These are phyloP conservation scores for Notolabrus celidotus DNA, from an alignment of 2,797 vertebrate genomes.

Conservation along the genomic window DNA sequence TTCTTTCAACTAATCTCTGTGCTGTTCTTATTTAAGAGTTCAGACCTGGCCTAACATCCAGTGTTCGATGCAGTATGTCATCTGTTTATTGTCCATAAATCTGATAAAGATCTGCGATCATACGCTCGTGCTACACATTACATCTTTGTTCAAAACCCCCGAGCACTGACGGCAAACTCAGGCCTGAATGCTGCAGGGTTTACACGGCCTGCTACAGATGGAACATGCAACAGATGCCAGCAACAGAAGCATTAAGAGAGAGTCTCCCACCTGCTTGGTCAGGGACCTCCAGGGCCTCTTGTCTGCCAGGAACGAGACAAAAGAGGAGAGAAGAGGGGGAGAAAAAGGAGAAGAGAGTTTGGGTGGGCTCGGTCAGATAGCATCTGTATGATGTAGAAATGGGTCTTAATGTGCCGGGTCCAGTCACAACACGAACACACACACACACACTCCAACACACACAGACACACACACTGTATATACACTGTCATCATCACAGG, in stretches of 20 bases:
- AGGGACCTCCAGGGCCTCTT: constrained; percentile 86
- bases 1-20: no score
- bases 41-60: no score
- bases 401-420: constrained; percentile 75
- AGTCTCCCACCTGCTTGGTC: constrained; percentile 86
- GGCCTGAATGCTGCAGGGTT: constrained; percentile 12
- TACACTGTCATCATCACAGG: constrained; percentile 78
- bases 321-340: constrained; percentile 57
- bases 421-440: constrained; percentile 72
- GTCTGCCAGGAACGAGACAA: constrained; percentile 75
- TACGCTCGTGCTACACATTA: neutral
- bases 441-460: no score
- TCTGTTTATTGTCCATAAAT: neutral
- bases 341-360: constrained; percentile 76
- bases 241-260: constrained; percentile 51
- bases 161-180: constrained; percentile 1
- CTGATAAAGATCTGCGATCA: neutral
- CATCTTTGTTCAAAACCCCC: neutral
- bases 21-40: neutral
- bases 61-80: no score
- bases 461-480: constrained; percentile 66
- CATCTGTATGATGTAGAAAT: constrained; percentile 83
- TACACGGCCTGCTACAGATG: constrained; percentile 36
- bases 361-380: constrained; percentile 80
- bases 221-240: constrained; percentile 61